A percentile compares a stretch with the other conserved stretches of the same genome.
Evolutionary conservation across 2,797 vertebrate genomes (phyloP).

Genomic region (Spinus olivaceus): DNA sequence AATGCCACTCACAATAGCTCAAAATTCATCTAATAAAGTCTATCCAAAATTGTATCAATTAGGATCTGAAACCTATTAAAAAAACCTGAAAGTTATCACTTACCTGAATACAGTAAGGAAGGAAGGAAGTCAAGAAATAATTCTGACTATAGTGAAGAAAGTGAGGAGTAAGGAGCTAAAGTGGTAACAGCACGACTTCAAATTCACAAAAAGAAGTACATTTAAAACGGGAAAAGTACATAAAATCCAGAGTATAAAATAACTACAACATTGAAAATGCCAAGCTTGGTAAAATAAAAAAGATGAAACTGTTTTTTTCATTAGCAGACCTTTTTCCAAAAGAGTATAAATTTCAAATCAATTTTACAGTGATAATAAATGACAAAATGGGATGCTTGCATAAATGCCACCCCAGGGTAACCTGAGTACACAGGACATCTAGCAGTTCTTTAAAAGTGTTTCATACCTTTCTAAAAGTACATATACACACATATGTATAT

Average conservation of each 20-base stretch:
- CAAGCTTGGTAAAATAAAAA: neutral
- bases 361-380: neutral
- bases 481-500: fast-evolving
- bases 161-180: neutral
- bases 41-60: neutral
- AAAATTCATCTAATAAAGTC: neutral
- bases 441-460: neutral
- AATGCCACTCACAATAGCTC: neutral
- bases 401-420: neutral
- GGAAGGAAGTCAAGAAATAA: neutral
- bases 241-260: neutral
- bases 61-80: neutral
- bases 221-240: neutral
- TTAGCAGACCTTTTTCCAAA: neutral
- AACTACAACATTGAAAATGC: neutral
- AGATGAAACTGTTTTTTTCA: neutral
- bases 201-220: neutral
- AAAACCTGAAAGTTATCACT: neutral
- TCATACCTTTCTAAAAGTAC: neutral
- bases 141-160: neutral
- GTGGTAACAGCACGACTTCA: neutral
- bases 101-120: neutral
- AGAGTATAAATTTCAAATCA: neutral
- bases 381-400: neutral
- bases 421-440: neutral